Evolutionary conservation across 2,113 vertebrate genomes (phyloP).

Genomic region (Ptyas mucosa): DNA sequence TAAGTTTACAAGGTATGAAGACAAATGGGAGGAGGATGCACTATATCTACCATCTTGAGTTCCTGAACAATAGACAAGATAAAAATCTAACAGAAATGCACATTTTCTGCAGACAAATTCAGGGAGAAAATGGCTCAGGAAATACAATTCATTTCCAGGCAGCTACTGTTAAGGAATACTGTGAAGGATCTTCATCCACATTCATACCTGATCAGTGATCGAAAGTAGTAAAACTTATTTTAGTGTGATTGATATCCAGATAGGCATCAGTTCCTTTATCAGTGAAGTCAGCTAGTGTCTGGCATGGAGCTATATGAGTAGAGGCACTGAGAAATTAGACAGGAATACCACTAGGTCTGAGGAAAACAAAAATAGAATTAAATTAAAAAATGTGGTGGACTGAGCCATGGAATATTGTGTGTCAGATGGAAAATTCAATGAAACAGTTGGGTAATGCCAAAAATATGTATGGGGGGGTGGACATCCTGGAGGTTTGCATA

Average conservation of each 20-base stretch:
- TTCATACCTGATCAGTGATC: constrained; percentile 22
- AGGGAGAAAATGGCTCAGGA: neutral
- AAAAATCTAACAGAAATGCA: neutral
- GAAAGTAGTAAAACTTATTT: neutral
- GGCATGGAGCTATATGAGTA: neutral
- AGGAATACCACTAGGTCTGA: neutral
- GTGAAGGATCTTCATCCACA: neutral
- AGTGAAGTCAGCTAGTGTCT: neutral
- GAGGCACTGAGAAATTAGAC: neutral
- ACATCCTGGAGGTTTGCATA: neutral
- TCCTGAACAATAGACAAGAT: neutral
- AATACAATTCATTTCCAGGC: constrained; percentile 39
- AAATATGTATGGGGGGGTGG: neutral
- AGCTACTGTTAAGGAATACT: neutral
- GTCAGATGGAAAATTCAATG: neutral
- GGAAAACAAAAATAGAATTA: neutral
- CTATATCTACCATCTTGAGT: neutral
- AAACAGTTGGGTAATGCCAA: neutral
- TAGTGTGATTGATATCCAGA: accelerated
- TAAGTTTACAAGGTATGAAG: neutral
- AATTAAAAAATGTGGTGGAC: neutral
- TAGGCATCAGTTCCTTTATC: neutral
- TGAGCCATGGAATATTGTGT: neutral
- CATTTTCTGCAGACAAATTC: neutral
- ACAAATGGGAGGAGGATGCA: neutral